Evolutionary conservation across 37 sponge, comb jelly and placozoan genomes (phyloP).

Genomic region (Amphimedon queenslandica): DNA sequence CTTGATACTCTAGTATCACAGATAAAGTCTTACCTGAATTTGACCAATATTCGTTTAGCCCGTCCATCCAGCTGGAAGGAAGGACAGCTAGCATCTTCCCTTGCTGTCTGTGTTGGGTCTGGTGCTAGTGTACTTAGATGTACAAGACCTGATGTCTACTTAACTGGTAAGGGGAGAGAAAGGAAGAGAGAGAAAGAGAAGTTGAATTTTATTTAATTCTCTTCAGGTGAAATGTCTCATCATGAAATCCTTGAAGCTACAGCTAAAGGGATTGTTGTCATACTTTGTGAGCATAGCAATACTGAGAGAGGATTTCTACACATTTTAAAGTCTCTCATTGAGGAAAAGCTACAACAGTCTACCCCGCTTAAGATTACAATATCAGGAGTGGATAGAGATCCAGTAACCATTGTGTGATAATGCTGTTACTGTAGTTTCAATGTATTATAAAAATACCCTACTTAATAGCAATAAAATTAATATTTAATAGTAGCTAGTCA

Average conservation of each 20-base stretch:
- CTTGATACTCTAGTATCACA: constrained; percentile 38
- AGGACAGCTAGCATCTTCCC: constrained; percentile 30
- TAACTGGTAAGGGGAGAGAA: constrained; percentile 52
- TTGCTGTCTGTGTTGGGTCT: constrained; percentile 91
- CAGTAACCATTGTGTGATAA: constrained; percentile 54
- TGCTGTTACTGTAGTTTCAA: background rate
- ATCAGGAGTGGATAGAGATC: constrained; percentile 64
- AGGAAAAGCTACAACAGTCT: constrained; percentile 8
- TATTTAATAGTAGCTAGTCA: too few relatives aligned
- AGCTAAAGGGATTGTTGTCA: constrained; percentile 60
- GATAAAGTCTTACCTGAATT: constrained; percentile 56
- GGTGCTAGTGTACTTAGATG: constrained; percentile 73
- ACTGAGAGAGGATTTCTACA: constrained; percentile 91
- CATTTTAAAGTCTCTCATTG: constrained; percentile 31
- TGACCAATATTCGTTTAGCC: constrained; percentile 68
- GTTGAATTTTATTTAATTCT: too few relatives aligned
- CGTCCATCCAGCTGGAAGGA: background rate
- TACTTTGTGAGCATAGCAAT: constrained; percentile 94
- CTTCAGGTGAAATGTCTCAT: constrained; percentile 87
- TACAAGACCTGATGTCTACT: constrained; percentile 62
- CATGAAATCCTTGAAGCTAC: constrained; percentile 90
- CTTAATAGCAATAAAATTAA: too few relatives aligned
- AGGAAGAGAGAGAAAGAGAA: too few relatives aligned
- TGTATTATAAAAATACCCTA: too few relatives aligned
- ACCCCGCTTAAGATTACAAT: constrained; percentile 44